These are phyloP conservation scores for Phycodurus eques DNA, from an alignment of 2,113 vertebrate genomes.

Conservation along the genomic window DNA sequence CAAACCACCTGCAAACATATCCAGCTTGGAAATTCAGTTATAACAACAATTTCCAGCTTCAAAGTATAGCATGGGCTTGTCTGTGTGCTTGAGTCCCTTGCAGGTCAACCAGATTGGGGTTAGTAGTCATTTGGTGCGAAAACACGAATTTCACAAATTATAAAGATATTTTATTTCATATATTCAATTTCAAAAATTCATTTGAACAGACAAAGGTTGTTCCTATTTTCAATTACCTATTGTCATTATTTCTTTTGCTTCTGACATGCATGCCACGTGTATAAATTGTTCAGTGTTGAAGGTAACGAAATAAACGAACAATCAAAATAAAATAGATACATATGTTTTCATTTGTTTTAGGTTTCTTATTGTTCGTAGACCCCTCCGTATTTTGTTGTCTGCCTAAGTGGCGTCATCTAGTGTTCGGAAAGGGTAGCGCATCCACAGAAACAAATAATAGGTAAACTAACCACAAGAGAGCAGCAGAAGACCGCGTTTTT, in stretches of 20 bases:
- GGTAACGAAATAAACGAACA: neutral
- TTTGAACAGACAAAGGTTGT: neutral
- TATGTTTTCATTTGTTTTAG: no score
- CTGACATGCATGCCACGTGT: no score
- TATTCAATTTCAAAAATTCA: neutral
- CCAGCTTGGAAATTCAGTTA: neutral
- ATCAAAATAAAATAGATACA: neutral
- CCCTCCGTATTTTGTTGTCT: neutral
- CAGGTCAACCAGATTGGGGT: no score
- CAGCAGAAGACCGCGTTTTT: constrained; percentile 19
- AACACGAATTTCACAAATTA: no score
- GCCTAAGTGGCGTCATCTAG: constrained; percentile 8
- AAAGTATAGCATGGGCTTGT: neutral
- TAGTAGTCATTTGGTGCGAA: no score
- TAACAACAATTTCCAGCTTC: neutral
- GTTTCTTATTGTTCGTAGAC: no score
- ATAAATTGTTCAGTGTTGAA: neutral
- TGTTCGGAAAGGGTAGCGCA: constrained; percentile 5
- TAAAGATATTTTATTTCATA: no score
- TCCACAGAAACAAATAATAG: neutral
- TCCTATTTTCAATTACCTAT: no score
- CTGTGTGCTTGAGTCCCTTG: no score
- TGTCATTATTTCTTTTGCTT: no score
- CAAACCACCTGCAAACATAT: neutral
- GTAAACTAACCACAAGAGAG: constrained; percentile 24